These are phyloP conservation scores for Sylvia borin DNA, from an alignment of 2,797 vertebrate genomes.

Conservation along the genomic window DNA sequence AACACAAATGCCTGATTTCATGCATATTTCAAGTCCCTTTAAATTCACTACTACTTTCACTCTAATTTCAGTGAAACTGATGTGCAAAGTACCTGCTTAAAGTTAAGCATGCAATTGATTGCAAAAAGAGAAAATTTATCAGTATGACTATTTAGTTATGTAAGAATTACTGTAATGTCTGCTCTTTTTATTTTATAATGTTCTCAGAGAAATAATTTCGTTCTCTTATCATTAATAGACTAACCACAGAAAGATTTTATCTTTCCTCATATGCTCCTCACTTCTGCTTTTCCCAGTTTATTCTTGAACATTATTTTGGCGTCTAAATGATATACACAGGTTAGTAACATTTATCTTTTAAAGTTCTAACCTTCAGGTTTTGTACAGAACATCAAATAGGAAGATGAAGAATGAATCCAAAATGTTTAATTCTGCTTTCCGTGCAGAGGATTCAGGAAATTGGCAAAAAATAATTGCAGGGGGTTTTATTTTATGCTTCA, in stretches of 20 bases:
- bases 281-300: not conserved
- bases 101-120: not conserved
- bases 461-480: not conserved
- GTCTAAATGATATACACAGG: not conserved
- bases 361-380: not conserved
- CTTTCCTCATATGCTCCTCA: not conserved
- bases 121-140: not conserved
- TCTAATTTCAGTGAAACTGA: not conserved
- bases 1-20: not conserved
- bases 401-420: not conserved
- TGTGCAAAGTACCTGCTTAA: not conserved
- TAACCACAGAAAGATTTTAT: not conserved
- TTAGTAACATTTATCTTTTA: not conserved
- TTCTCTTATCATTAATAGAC: not conserved
- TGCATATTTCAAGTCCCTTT: not conserved
- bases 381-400: not conserved
- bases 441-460: not conserved
- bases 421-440: not conserved
- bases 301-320: not conserved
- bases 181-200: not conserved
- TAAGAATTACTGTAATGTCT: not conserved
- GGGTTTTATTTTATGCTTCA: conserved; percentile 27
- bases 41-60: not conserved
- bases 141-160: not conserved
- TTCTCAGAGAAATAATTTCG: not conserved